Percentiles rank a stretch among this genome's conserved stretches.
These are phyloP conservation scores for Scomber scombrus DNA, from an alignment of 2,113 vertebrate genomes.

Conservation along the genomic window DNA sequence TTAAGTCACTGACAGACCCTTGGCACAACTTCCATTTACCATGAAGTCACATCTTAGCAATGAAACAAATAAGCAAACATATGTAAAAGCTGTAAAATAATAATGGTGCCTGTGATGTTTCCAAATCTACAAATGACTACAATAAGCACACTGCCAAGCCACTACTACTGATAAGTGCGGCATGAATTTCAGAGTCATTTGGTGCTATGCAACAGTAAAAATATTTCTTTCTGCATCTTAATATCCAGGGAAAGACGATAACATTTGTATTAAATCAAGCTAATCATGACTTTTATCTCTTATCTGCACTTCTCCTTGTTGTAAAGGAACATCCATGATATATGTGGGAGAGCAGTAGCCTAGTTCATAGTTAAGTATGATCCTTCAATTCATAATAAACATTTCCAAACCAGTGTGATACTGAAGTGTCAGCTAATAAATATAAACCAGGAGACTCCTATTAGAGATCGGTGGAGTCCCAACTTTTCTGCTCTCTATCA, in stretches of 20 bases:
- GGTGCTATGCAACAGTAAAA: slow-evolving; percentile 58
- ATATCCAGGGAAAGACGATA: slow-evolving; percentile 16
- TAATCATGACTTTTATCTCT: slow-evolving; percentile 38
- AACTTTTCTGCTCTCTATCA: slow-evolving; percentile 44
- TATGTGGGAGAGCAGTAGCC: slow-evolving; percentile 43
- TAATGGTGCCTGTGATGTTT: too few species aligned
- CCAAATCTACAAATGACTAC: too few species aligned
- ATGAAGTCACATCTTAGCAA: too few species aligned
- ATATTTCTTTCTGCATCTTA: slow-evolving; percentile 42
- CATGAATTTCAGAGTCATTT: slow-evolving; percentile 1
- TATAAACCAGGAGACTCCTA: slow-evolving; percentile 41
- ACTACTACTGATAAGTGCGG: too few species aligned
- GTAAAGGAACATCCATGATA: slow-evolving; percentile 14
- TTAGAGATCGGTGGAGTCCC: slow-evolving; percentile 39
- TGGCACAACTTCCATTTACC: too few species aligned
- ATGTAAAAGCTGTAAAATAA: too few species aligned
- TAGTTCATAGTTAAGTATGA: slow-evolving; percentile 47
- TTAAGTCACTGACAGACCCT: too few species aligned
- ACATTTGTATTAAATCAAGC: slow-evolving; percentile 11
- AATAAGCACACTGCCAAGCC: too few species aligned
- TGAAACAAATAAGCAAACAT: too few species aligned
- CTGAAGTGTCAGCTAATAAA: slow-evolving; percentile 49
- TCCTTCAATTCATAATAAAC: slow-evolving; percentile 47
- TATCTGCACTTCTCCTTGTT: slow-evolving; percentile 40
- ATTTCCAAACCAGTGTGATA: slow-evolving; percentile 56